Conservation (phyloP, 2,888 invertebrate species). For the Drosophila flavopinicola region DNA sequence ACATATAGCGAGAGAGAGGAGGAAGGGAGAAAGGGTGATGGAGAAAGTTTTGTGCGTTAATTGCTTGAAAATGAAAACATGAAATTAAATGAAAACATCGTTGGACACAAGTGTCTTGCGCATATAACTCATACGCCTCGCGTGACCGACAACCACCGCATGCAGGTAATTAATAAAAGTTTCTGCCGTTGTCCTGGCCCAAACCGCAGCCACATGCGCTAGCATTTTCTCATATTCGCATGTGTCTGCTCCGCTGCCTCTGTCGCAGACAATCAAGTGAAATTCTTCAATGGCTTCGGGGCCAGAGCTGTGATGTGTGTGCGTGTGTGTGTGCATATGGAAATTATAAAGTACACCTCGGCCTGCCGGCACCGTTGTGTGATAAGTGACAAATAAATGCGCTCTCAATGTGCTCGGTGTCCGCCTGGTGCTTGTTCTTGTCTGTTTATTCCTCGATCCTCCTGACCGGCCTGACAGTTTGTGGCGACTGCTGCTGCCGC, state of each 20-base stretch:
- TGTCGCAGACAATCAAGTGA: conserved; percentile 65
- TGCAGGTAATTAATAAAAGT: conserved; percentile 78
- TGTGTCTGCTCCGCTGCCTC: conserved; percentile 26
- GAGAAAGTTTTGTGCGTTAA: conserved; percentile 63
- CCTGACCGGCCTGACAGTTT: conserved; percentile 58
- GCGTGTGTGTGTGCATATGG: conserved; percentile 40
- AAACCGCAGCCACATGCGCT: conserved; percentile 56
- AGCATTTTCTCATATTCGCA: conserved; percentile 27
- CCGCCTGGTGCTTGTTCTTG: conserved; percentile 41
- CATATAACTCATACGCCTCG: conserved; percentile 60
- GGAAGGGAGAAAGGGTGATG: background rate
- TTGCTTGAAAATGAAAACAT: conserved; percentile 78
- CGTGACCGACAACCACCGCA: conserved; percentile 58
- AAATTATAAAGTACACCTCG: conserved; percentile 75
- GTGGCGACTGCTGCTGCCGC: conserved; percentile 30
- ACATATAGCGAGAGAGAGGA: conserved; percentile 6
- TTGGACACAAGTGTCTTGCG: conserved; percentile 66
- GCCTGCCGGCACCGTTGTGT: conserved; percentile 41
- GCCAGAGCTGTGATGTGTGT: conserved; percentile 4
- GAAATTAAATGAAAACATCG: conserved; percentile 79
- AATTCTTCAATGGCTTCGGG: conserved; percentile 62
- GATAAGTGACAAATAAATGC: conserved; percentile 80
- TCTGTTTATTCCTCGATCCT: conserved; percentile 56
- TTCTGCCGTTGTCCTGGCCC: conserved; percentile 44
- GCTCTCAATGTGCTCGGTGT: conserved; percentile 66